Conservation (phyloP, 1,140 invertebrate genomes). For the Papilio machaon region DNA sequence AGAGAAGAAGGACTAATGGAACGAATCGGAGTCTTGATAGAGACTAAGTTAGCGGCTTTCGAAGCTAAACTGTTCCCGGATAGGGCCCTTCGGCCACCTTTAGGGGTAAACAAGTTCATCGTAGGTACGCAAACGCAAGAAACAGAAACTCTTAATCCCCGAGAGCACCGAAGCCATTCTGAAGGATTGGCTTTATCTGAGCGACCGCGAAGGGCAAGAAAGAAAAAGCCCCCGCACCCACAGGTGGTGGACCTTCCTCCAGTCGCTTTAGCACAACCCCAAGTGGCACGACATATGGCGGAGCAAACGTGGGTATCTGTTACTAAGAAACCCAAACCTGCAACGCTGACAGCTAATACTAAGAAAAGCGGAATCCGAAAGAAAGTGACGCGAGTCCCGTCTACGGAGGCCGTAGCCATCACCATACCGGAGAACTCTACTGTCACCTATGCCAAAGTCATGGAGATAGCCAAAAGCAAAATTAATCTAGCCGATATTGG, state of each 20-base stretch:
- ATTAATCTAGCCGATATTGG: constrained; percentile 27
- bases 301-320: not conserved
- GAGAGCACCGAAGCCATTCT: not conserved
- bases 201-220: not conserved
- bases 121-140: not conserved
- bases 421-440: constrained; percentile 14
- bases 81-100: constrained; percentile 25
- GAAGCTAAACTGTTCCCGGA: constrained; percentile 34
- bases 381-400: not conserved
- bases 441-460: constrained; percentile 28
- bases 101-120: not conserved
- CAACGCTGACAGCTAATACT: not conserved
- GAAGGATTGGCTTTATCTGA: not conserved
- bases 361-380: not conserved
- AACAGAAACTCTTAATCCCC: not conserved
- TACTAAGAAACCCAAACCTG: not conserved
- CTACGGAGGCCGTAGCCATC: constrained; percentile 22
- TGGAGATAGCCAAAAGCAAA: constrained; percentile 30
- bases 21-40: constrained; percentile 14
- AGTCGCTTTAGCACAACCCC: not conserved
- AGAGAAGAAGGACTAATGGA: constrained; percentile 37
- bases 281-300: not conserved
- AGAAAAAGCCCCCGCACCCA: not conserved
- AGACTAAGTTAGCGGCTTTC: constrained; percentile 27
- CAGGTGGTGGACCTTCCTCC: not conserved